Evolutionary conservation across 2,113 vertebrate species (phyloP), one percentile per base, ranked within the genome.

Genomic region (Struthidea cinerea): DNA sequence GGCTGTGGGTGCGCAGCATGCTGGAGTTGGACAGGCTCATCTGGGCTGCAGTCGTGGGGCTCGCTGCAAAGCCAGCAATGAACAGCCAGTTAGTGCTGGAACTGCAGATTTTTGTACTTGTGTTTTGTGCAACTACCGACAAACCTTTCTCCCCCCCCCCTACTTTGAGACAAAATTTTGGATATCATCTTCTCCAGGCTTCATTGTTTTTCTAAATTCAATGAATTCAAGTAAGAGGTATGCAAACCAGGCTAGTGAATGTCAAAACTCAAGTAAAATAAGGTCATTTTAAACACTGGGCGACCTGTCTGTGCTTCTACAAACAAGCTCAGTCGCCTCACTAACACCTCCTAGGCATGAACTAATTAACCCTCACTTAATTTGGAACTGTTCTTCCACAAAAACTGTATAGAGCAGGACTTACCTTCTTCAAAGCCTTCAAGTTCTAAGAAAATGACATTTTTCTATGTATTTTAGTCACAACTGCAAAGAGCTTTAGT

Each of bases 1-100:
- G 98, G 97, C 99, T 99, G 98, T 99, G 99, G 12, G 99, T 99
- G 78, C 99, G 98, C 57, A 99, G 95, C 98, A 98, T 98, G 87
- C 98, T 90, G 6, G 98, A 96, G 46, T 98, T 98, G 52, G 99
- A 98, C 68, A 99, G 95, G 97, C 98, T 99, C 96, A 99, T 98
- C 97, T 99, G 99, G 61, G 98, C 98, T 4, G 98, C 97, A 1
- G 98, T 98, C 35, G 99, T 99, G 42, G 99, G 99, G 76, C 99
- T 99, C 37, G 98, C 99, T 96, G 96, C 79, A 98, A 97, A 33
- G 28, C 26, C 79, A 94, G 37, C 52, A 65, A 87, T 35, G 57
- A 56, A 79, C 42, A 74, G 12, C 52, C 26, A 10, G 56, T 75
- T 49, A 64, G 49, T 57, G 39, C 70, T 4, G 7, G 3, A 4